Evolutionary conservation across 2,888 invertebrate genomes (phyloP), one percentile per base, ranked within the genome.

Genomic region (Parascotia fuliginaria): DNA sequence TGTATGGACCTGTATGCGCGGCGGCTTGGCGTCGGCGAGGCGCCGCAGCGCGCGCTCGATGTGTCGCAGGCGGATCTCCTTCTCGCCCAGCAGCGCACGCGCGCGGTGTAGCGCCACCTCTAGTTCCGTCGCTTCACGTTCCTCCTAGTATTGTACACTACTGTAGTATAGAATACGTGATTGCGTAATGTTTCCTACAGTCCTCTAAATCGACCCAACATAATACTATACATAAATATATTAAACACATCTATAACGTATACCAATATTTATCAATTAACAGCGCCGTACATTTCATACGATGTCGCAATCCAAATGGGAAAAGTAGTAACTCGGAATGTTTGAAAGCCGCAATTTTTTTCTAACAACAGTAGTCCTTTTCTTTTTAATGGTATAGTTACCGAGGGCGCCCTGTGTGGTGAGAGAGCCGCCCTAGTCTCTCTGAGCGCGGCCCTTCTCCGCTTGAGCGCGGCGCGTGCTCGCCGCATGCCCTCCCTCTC

Each of bases 31-130:
- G 77, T 75, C 77, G 52, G 94, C 93, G 16, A 95, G 93, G 13
- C 95, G 89, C 42, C 95, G 93, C 46, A 97, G 84, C 0, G 96
- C 96, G 62, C 96, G 95, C 79, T 97, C 96, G 75, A 97, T 91
- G 79, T 97, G 96, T 2, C 96, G 92, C 75, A 97, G 86, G 13
- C 97, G 92, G 42, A 97, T 97, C 42, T 96, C 96, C 82, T 97
- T 97, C 83, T 97, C 97, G 9, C 96, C 96, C 13, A 97, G 89
- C 27, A 97, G 84, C 3, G 96, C 96, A 1, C 96, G 93, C 1
- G 97, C 97, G 0, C 97, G 94, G 87, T 97, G 96, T 34, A 97
- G 82, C 48, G 96, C 96, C 53, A 97, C 96, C 81, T 97, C 97
- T 93, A 97, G 95, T 73, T 97, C 97, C 0, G 96, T 96, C 1